Base-by-base conservation (phyloP, 2,888 invertebrate species). In the Kryphioiulus occultus region DNA sequence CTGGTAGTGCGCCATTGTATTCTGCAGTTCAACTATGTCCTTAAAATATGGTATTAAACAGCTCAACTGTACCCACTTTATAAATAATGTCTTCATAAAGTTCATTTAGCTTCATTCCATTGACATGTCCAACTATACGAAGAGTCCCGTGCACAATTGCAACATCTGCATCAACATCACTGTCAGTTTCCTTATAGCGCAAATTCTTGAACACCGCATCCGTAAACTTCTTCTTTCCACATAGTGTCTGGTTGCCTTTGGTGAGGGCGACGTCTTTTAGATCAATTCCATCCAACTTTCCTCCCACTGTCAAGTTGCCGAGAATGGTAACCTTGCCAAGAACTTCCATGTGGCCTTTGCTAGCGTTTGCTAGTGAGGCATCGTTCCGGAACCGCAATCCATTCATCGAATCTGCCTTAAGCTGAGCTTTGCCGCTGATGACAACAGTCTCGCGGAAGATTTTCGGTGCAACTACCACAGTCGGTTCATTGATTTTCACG, bases 211-310 rank as follows among this genome's bases (percentile, higher is more conserved):
- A 42, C 0, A 47, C 47, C 10, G 39, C 42, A 22, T 44, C 44
- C 17, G 44, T 53, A 30, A 85, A 85, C 19, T 39, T 5, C 86
- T 85, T 85, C 9, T 7, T 39, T 42, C 86, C 86, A 30, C 86
- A 85, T 5, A 85, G 47, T 4, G 44, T 26, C 17, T 85, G 86
- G 44, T 85, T 26, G 42, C 86, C 86, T 4, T 42, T 85, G 26
- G 86, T 47, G 22, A 32, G n/a, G 9, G 22, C 44, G 7, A 85
- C 22, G 53, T 85, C 86, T 17, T 47, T 85, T 19, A 85, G 22
- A 22, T 85, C 47, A 22, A 85, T 47, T 17, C 86, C 86, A 85
- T 47, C 86, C 42, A 85, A 47, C 19, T 39, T 44, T 17, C 86
- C 86, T 17, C 22, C 44, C 7, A 53, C 44, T 30, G 30, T 85